These are phyloP conservation scores for Nothura maculosa DNA, from an alignment of 2,797 vertebrate genomes.

Conservation along the genomic window DNA sequence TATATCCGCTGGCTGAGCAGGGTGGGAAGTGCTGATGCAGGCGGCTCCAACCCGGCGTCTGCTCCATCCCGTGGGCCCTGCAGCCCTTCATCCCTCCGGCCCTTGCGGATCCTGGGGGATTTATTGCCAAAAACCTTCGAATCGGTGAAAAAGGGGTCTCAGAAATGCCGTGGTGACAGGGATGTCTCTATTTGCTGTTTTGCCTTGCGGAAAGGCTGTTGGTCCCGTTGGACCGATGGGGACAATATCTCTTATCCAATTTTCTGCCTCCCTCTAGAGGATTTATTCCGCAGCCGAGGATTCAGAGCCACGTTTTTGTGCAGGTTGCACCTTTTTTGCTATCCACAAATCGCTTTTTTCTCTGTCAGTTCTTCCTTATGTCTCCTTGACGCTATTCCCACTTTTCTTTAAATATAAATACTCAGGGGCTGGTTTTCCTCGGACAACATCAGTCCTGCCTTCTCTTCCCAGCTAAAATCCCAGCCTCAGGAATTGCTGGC, in stretches of 20 bases:
- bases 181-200: neutral
- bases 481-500: rapidly evolving
- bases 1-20: neutral
- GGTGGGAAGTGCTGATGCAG: neutral
- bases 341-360: neutral
- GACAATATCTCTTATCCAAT: neutral
- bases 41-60: neutral
- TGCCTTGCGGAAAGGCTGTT: neutral
- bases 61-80: too few species aligned
- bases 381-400: neutral
- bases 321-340: neutral
- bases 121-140: neutral
- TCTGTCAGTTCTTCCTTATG: neutral
- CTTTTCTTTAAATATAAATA: neutral
- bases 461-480: neutral
- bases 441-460: rapidly evolving
- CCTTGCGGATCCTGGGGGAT: neutral
- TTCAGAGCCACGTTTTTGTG: neutral
- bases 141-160: neutral
- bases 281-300: neutral
- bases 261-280: conserved; percentile 45
- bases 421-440: rapidly evolving
- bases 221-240: neutral
- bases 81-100: neutral
- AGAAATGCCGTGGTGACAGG: neutral